phyloP scores from a whole-genome alignment of 2,888 invertebrate genomes.

The Latheticus oryzae region DNA sequence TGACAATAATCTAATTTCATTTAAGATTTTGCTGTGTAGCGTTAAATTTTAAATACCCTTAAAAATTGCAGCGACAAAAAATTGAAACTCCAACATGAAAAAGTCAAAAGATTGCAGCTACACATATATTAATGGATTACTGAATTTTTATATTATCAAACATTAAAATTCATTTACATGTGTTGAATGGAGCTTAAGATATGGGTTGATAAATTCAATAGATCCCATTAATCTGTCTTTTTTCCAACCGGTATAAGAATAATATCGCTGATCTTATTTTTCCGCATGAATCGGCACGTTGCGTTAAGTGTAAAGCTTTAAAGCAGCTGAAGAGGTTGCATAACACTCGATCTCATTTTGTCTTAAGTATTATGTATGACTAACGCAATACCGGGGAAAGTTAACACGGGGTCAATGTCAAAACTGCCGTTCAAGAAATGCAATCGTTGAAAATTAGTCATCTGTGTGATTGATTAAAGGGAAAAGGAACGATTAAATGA shows the following conservation, averaged over 20 bases:
- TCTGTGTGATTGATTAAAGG: constrained; percentile 32
- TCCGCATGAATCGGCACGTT: constrained; percentile 31
- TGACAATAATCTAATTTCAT: no score
- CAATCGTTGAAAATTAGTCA: constrained; percentile 29
- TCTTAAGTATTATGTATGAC: no score
- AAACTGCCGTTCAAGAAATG: constrained; percentile 39
- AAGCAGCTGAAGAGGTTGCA: constrained; percentile 40
- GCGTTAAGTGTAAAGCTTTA: constrained; percentile 30
- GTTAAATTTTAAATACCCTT: no score
- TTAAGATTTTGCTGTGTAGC: no score
- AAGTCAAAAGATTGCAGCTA: no score
- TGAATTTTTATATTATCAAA: constrained; percentile 62
- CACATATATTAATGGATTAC: constrained; percentile 62
- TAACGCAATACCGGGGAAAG: constrained; percentile 46
- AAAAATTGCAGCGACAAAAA: no score
- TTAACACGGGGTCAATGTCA: constrained; percentile 50
- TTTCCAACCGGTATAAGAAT: neutral
- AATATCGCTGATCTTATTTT: constrained; percentile 30
- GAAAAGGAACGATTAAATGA: constrained; percentile 28
- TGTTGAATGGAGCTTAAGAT: constrained; percentile 58
- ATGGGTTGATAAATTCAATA: constrained; percentile 42
- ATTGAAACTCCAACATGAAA: no score
- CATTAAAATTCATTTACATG: constrained; percentile 64
- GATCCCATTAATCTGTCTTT: constrained; percentile 10
- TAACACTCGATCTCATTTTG: constrained; percentile 35